Evolutionary conservation across 2,113 vertebrate species (phyloP).

Genomic region (Eleginops maclovinus): DNA sequence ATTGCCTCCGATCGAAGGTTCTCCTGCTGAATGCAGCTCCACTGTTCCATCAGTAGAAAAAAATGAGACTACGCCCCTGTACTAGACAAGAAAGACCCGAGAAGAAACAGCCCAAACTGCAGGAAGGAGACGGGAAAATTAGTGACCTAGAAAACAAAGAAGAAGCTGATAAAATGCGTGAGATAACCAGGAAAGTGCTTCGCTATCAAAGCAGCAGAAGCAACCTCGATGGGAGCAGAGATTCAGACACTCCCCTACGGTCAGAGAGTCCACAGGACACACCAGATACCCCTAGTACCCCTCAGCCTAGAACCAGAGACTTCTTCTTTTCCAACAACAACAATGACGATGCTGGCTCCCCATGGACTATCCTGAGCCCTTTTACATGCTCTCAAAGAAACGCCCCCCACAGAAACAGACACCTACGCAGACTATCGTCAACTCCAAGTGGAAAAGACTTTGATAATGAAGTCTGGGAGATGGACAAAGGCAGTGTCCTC

Average conservation of each 20-base stretch:
- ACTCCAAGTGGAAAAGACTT: slow-evolving; percentile 29
- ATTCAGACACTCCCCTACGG: slow-evolving; percentile 5
- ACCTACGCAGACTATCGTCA: slow-evolving; percentile 32
- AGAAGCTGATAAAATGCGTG: slow-evolving; percentile 43
- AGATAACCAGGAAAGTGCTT: slow-evolving; percentile 59
- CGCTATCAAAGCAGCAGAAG: slow-evolving; percentile 42
- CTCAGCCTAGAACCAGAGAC: slow-evolving; percentile 62
- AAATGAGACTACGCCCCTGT: not conserved
- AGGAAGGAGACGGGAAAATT: not conserved
- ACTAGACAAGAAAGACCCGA: slow-evolving; percentile 20
- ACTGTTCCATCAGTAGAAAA: not conserved
- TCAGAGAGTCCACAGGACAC: not conserved
- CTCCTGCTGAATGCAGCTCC: slow-evolving; percentile 8
- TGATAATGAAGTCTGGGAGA: slow-evolving; percentile 67
- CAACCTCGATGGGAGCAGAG: slow-evolving; percentile 24
- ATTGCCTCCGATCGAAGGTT: slow-evolving; percentile 1
- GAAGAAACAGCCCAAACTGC: slow-evolving; percentile 41
- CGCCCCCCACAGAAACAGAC: not conserved
- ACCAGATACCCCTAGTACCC: slow-evolving; percentile 58
- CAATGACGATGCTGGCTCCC: slow-evolving; percentile 66
- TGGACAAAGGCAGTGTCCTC: not conserved
- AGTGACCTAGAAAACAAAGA: slow-evolving; percentile 17
- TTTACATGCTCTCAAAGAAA: slow-evolving; percentile 36
- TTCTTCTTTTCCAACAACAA: slow-evolving; percentile 59
- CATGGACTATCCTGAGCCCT: slow-evolving; percentile 84